phyloP scores from a whole-genome alignment of 2,797 vertebrate species.

The Macropus fuliginosus region DNA sequence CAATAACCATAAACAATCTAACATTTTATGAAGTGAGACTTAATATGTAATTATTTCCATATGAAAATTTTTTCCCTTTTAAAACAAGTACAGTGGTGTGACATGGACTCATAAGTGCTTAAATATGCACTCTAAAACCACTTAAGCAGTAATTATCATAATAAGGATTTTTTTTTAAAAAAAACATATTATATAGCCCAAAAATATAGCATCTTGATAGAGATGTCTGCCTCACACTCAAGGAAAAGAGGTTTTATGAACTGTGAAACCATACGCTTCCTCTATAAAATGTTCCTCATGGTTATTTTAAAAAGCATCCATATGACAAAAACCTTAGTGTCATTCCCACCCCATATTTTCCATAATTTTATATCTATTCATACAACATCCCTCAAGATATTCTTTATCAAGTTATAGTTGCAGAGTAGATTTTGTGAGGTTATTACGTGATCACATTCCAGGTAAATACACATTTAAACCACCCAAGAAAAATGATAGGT shows the following conservation, averaged over 20 bases:
- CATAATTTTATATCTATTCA: slow-evolving; percentile 8
- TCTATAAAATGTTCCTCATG: slow-evolving; percentile 28
- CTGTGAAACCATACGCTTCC: slow-evolving; percentile 18
- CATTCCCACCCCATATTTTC: slow-evolving; percentile 7
- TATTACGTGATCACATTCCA: not conserved
- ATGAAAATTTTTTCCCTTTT: not conserved
- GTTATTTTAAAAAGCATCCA: slow-evolving; percentile 34
- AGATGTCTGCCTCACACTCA: not conserved
- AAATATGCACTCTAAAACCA: slow-evolving; percentile 17
- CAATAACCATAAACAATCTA: slow-evolving; percentile 14
- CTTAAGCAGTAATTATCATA: slow-evolving; percentile 8
- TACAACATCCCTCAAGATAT: not conserved
- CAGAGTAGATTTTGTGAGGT: not conserved
- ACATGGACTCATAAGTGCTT: not conserved
- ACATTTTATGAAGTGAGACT: not conserved
- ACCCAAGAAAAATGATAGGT: not conserved
- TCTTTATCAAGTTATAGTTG: not conserved
- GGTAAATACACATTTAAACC: not conserved
- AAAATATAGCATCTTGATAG: not conserved
- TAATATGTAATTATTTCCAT: not conserved
- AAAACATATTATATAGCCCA: not conserved
- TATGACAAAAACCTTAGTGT: slow-evolving; percentile 13
- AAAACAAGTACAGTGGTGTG: slow-evolving; percentile 6
- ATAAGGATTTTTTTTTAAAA: not conserved
- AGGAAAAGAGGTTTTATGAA: slow-evolving; percentile 21